These are phyloP conservation scores for Toxotes jaculatrix DNA, from an alignment of 2,113 vertebrate genomes.

Conservation along the genomic window DNA sequence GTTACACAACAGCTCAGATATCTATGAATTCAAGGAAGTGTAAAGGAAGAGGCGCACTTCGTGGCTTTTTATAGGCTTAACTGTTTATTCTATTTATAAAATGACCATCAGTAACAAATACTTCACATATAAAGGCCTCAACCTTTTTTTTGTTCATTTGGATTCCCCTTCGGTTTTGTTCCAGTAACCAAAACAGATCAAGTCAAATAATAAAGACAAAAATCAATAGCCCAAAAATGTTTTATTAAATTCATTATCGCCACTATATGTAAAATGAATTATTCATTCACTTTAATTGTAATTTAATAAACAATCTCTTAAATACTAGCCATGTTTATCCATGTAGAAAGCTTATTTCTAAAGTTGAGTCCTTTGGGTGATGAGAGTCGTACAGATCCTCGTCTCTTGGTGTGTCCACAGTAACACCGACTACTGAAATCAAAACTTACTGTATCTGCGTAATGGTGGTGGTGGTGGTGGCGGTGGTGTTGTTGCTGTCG, in stretches of 20 bases:
- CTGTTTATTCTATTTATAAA: slow-evolving; percentile 41
- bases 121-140: slow-evolving; percentile 22
- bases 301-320: slow-evolving; percentile 75
- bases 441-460: slow-evolving; percentile 46
- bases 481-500: slow-evolving; percentile 23
- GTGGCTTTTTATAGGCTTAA: neutral
- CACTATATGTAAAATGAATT: slow-evolving; percentile 55
- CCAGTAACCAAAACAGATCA: neutral
- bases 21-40: slow-evolving; percentile 34
- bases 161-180: neutral
- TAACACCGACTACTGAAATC: slow-evolving; percentile 37
- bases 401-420: slow-evolving; percentile 21
- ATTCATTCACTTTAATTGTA: slow-evolving; percentile 50
- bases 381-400: slow-evolving; percentile 27
- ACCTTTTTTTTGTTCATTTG: neutral
- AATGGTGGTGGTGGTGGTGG: slow-evolving; percentile 21
- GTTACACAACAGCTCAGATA: slow-evolving; percentile 18
- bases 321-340: slow-evolving; percentile 65
- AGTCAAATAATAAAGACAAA: slow-evolving; percentile 22
- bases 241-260: slow-evolving; percentile 74
- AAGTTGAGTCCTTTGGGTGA: slow-evolving; percentile 58
- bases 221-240: slow-evolving; percentile 58
- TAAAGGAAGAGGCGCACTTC: slow-evolving; percentile 6
- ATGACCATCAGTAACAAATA: slow-evolving; percentile 14
- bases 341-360: slow-evolving; percentile 50